phyloP scores from a whole-genome alignment of 2,113 vertebrate species.

The Picathartes gymnocephalus region DNA sequence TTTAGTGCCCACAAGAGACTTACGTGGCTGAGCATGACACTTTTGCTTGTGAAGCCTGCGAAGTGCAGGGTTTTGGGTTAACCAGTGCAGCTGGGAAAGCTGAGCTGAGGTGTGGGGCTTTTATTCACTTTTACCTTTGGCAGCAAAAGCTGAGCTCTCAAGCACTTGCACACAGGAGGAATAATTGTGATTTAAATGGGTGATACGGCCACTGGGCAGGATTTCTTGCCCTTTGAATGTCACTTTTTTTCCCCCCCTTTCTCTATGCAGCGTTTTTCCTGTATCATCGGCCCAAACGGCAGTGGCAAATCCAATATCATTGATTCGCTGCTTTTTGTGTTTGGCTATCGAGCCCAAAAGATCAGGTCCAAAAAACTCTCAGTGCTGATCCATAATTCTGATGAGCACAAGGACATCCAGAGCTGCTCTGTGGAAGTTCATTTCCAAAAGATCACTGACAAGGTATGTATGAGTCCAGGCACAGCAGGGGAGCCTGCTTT shows the following conservation, averaged over 20 bases:
- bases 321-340: conserved; percentile 99
- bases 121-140: neutral
- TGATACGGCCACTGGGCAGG: neutral
- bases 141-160: neutral
- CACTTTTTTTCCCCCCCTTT: neutral
- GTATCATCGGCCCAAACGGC: conserved; percentile 97
- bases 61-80: neutral
- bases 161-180: neutral
- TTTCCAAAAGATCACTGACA: conserved; percentile 97
- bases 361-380: conserved; percentile 97
- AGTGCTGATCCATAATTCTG: conserved; percentile 95
- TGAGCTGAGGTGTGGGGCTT: neutral
- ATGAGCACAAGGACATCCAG: conserved; percentile 85
- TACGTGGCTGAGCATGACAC: conserved; percentile 33
- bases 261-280: conserved; percentile 89
- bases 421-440: conserved; percentile 96
- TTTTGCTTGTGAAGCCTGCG: neutral
- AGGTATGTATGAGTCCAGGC: conserved; percentile 76
- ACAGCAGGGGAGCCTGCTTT: too few relatives aligned
- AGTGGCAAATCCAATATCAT: conserved; percentile 99
- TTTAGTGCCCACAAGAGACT: conserved; percentile 30
- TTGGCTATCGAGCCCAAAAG: conserved; percentile 98
- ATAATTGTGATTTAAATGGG: neutral
- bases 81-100: neutral
- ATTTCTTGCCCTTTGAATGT: neutral